Percentiles rank a stretch among this genome's conserved stretches.
Conservation (phyloP, 2,113 vertebrate species). For the Cepphus grylle region DNA sequence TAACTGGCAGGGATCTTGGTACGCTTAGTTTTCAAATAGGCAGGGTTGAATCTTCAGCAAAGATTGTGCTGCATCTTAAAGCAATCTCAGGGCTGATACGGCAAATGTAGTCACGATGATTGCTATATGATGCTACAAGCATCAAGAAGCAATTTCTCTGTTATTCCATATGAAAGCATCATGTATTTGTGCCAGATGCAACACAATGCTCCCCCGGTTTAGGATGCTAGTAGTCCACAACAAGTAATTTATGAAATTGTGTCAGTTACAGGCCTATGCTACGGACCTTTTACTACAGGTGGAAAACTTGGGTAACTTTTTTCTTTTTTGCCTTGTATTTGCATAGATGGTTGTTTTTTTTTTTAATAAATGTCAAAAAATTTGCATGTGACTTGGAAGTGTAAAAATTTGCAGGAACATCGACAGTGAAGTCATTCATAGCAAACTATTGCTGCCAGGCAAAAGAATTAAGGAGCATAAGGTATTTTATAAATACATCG, state of each 20-base stretch:
- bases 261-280: not conserved
- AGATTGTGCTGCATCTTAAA: not conserved
- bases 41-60: not conserved
- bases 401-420: conserved; percentile 45
- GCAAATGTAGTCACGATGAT: not conserved
- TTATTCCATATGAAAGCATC: not conserved
- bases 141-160: not conserved
- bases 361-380: conserved; percentile 2
- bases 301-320: not conserved
- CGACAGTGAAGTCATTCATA: conserved; percentile 30
- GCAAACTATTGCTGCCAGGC: not conserved
- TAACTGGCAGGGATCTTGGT: not conserved
- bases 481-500: conserved; percentile 42
- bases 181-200: not conserved
- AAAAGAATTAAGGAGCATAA: conserved; percentile 49
- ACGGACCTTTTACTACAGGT: not conserved
- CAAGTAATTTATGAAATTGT: not conserved
- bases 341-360: rapidly evolving
- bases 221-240: not conserved
- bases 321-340: not conserved
- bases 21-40: not conserved
- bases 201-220: not conserved
- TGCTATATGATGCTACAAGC: not conserved
- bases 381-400: not conserved
- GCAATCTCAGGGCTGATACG: not conserved